Conservation (phyloP, 2,113 vertebrate species). For the Ictalurus punctatus region DNA sequence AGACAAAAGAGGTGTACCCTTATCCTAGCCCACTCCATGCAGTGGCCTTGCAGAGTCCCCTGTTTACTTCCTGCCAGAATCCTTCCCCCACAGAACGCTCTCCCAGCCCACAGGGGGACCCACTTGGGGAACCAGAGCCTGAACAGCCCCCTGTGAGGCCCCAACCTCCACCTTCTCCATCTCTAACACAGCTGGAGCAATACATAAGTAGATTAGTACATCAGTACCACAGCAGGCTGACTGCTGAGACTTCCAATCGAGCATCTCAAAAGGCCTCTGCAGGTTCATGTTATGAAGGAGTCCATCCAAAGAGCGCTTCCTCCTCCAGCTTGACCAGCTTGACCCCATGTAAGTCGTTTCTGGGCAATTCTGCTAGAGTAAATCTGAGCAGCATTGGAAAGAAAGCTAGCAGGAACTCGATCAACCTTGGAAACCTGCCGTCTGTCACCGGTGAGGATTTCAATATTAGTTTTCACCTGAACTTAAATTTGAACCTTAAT, state of each 20-base stretch:
- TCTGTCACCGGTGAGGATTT: conserved; percentile 76
- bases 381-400: conserved; percentile 69
- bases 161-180: conserved; percentile 51
- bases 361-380: conserved; percentile 72
- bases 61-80: conserved; percentile 71
- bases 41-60: conserved; percentile 80
- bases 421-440: conserved; percentile 77
- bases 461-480: conserved; percentile 76
- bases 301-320: conserved; percentile 69
- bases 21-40: conserved; percentile 83
- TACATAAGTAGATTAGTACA: conserved; percentile 75
- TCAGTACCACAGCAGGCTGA: conserved; percentile 66
- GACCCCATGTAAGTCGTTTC: conserved; percentile 71
- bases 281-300: conserved; percentile 67
- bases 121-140: conserved; percentile 54
- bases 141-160: conserved; percentile 41
- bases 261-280: conserved; percentile 55
- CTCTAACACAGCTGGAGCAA: conserved; percentile 72
- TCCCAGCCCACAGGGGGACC: conserved; percentile 57
- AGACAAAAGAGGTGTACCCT: conserved; percentile 78
- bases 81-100: conserved; percentile 47
- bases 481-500: conserved; percentile 73
- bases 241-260: conserved; percentile 43
- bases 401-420: conserved; percentile 74
- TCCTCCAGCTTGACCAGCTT: conserved; percentile 55